Conservation (phyloP, 2,113 vertebrate species). For the Onychostoma macrolepis region DNA sequence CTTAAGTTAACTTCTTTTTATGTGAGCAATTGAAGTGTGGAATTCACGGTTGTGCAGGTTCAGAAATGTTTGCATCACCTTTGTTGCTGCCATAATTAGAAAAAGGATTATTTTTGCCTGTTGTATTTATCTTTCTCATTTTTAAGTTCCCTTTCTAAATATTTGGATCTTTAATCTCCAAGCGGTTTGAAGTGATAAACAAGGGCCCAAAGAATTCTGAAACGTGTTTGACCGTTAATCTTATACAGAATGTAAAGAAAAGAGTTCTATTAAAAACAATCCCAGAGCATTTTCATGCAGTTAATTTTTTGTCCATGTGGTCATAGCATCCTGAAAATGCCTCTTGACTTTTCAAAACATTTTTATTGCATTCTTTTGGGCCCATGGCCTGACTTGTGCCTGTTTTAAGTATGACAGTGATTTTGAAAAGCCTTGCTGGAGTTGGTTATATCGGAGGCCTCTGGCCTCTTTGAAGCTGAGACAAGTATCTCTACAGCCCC, state of each 20-base stretch:
- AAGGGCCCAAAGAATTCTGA: conserved; percentile 45
- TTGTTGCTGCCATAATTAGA: conserved; percentile 43
- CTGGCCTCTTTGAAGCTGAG: conserved; percentile 88
- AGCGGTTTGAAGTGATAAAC: conserved; percentile 33
- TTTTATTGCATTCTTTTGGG: conserved; percentile 37
- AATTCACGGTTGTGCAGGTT: background rate
- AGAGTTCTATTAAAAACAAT: conserved; percentile 10
- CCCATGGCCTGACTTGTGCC: conserved; percentile 43
- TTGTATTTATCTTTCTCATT: conserved; percentile 14
- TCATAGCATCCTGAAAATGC: conserved; percentile 7
- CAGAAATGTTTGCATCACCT: conserved; percentile 37
- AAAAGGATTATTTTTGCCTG: conserved; percentile 1
- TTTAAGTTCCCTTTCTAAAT: conserved; percentile 28
- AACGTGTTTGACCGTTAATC: conserved; percentile 5
- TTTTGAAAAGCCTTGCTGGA: conserved; percentile 84
- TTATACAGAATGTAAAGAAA: conserved; percentile 22
- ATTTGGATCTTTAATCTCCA: conserved; percentile 38
- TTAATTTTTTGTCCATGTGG: background rate
- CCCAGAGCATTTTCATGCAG: conserved; percentile 22
- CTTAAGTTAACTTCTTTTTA: background rate
- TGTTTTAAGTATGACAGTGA: conserved; percentile 60
- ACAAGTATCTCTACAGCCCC: conserved; percentile 84
- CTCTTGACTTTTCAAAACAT: conserved; percentile 8
- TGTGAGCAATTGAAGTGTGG: background rate
- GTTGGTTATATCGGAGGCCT: conserved; percentile 79